A percentile compares a stretch with the other conserved stretches of the same genome.
Evolutionary conservation across 2,113 vertebrate species (phyloP).

Genomic region (Pangasianodon gigas): DNA sequence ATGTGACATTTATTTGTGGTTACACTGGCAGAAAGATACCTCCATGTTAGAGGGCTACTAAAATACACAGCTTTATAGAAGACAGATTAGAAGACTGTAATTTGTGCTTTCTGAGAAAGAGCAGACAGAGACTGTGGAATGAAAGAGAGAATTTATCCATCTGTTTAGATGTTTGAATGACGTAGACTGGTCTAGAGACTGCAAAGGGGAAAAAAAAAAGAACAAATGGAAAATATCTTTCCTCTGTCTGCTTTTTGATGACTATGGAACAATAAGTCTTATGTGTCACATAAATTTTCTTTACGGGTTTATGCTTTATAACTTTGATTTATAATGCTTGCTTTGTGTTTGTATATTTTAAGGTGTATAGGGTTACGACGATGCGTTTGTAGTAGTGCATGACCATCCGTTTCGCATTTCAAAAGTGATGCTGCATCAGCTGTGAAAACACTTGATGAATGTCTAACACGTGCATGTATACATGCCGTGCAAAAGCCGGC

Average conservation of each 20-base stretch:
- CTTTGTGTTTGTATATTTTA: neutral
- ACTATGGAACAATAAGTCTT: conserved; percentile 31
- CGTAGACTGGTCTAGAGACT: conserved; percentile 20
- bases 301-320: neutral
- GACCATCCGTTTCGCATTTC: neutral
- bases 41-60: neutral
- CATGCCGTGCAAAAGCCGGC: neutral
- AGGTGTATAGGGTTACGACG: neutral
- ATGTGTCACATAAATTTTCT: neutral
- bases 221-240: conserved; percentile 42
- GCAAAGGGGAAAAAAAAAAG: neutral
- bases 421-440: neutral
- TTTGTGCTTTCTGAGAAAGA: conserved; percentile 17
- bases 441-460: neutral
- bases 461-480: too few relatives aligned
- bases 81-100: conserved; percentile 25
- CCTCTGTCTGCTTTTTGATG: conserved; percentile 41
- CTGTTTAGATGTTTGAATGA: conserved; percentile 45
- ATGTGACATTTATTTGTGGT: neutral
- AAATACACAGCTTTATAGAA: conserved; percentile 1
- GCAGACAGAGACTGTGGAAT: conserved; percentile 16
- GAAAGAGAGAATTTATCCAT: conserved; percentile 34
- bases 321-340: neutral
- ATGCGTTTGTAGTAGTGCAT: neutral
- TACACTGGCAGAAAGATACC: neutral